Conservation (phyloP, 2,888 invertebrate species). For the Caenorhabditis angaria region DNA sequence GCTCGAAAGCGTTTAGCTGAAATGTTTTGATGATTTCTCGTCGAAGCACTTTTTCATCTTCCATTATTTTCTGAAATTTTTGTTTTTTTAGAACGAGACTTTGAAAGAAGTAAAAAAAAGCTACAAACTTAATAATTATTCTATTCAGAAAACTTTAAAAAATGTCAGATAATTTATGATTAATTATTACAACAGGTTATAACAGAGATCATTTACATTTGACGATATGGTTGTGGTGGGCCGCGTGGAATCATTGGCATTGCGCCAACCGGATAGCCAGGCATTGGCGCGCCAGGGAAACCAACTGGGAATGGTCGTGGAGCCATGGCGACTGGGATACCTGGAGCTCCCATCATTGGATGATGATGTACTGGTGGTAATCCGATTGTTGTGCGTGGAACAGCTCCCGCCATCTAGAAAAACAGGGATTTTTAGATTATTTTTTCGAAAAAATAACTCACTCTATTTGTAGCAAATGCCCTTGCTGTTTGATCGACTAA, state of each 20-base stretch:
- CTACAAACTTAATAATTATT: not conserved
- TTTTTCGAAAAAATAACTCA: constrained; percentile 13
- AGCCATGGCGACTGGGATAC: constrained; percentile 30
- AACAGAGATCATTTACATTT: not conserved
- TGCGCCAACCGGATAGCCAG: constrained; percentile 32
- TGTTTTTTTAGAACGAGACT: not conserved
- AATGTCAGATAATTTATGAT: not conserved
- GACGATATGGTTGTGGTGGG: constrained; percentile 19
- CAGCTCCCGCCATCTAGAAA: constrained; percentile 42
- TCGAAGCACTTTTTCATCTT: constrained; percentile 24
- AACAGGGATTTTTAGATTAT: not conserved
- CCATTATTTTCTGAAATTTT: not conserved
- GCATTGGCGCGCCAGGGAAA: constrained; percentile 38
- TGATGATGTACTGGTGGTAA: constrained; percentile 32
- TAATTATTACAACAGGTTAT: constrained; percentile 3
- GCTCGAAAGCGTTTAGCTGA: constrained; percentile 39
- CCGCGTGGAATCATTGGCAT: constrained; percentile 41
- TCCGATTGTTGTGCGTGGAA: constrained; percentile 46
- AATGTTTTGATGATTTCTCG: constrained; percentile 37
- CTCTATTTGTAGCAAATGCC: constrained; percentile 52
- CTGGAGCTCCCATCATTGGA: constrained; percentile 41
- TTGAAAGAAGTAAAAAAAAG: not conserved
- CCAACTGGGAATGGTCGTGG: constrained; percentile 37
- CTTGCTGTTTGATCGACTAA: constrained; percentile 82
- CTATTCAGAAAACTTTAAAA: not conserved